Evolutionary conservation across 1,140 invertebrate species (phyloP).

Genomic region (Philotrypesis tridentata): DNA sequence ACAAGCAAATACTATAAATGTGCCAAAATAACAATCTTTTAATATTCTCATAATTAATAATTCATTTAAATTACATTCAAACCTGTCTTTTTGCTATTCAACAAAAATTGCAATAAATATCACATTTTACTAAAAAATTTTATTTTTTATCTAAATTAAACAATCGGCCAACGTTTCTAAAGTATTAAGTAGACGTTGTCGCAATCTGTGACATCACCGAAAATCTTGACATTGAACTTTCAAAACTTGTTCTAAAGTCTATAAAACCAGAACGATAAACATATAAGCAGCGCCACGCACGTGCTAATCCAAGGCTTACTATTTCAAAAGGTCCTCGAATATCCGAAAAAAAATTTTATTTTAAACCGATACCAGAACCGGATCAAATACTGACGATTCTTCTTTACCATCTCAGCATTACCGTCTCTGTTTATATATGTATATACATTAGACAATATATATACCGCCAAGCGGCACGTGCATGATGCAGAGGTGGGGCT

Average conservation of each 20-base stretch:
- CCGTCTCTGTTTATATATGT: neutral
- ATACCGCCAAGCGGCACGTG: slow-evolving; percentile 50
- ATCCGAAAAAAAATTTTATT: too few relatives aligned
- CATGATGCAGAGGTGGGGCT: slow-evolving; percentile 49
- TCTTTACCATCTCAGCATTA: neutral
- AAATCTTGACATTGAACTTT: neutral
- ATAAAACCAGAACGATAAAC: neutral
- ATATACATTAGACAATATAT: neutral
- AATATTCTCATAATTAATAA: too few relatives aligned
- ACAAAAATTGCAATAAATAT: too few relatives aligned
- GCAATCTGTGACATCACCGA: neutral
- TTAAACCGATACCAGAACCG: neutral
- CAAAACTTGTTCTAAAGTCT: neutral
- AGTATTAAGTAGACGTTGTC: neutral
- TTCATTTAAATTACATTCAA: too few relatives aligned
- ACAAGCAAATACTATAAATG: neutral
- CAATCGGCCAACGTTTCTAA: neutral
- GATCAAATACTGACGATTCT: neutral
- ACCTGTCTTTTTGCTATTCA: too few relatives aligned
- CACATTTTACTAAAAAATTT: too few relatives aligned
- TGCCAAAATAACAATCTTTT: neutral
- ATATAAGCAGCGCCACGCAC: too few relatives aligned
- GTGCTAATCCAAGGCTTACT: too few relatives aligned
- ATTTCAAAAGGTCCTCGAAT: too few relatives aligned
- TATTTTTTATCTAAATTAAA: neutral